A percentile compares a stretch with the other conserved stretches of the same genome.
Conservation (phyloP, 2,113 vertebrate species). For the Blennius ocellaris region DNA sequence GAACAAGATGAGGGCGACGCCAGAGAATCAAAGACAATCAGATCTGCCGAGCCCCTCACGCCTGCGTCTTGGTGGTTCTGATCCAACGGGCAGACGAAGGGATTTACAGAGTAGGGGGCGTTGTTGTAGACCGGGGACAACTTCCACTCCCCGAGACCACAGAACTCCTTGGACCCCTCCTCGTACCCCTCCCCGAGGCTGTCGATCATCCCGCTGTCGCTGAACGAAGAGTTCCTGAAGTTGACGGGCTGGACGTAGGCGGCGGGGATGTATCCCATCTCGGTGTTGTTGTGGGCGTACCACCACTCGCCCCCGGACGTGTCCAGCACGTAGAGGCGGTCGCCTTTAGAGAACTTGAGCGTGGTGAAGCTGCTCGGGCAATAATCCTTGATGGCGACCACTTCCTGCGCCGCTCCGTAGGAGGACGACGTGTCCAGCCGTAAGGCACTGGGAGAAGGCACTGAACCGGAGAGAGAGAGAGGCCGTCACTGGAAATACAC, state of each 20-base stretch:
- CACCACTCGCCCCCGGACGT: conserved; percentile 96
- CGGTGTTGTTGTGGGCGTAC: conserved; percentile 97
- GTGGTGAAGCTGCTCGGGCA: conserved; percentile 96
- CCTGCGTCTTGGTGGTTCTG: conserved; percentile 69
- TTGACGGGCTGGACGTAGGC: conserved; percentile 91
- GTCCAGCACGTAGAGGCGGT: conserved; percentile 94
- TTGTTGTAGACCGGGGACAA: conserved; percentile 75
- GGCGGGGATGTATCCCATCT: conserved; percentile 98
- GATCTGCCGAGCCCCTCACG: conserved; percentile 80
- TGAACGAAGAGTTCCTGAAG: conserved; percentile 89
- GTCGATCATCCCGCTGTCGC: conserved; percentile 95
- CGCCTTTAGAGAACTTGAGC: conserved; percentile 94
- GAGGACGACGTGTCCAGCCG: conserved; percentile 86
- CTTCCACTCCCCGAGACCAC: conserved; percentile 88
- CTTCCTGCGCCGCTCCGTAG: conserved; percentile 91
- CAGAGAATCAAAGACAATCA: conserved; percentile 87
- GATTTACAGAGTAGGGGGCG: conserved; percentile 90
- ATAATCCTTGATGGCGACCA: conserved; percentile 96
- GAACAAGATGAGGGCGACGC: conserved; percentile 65
- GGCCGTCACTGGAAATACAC: no score
- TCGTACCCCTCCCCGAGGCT: conserved; percentile 88
- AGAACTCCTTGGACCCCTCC: conserved; percentile 87
- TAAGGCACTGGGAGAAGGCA: conserved; percentile 98
- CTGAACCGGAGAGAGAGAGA: conserved; percentile 74
- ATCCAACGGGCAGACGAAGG: conserved; percentile 80